Base-by-base conservation (phyloP, 23 tunicate genomes). In the Botrylloides violaceus region DNA sequence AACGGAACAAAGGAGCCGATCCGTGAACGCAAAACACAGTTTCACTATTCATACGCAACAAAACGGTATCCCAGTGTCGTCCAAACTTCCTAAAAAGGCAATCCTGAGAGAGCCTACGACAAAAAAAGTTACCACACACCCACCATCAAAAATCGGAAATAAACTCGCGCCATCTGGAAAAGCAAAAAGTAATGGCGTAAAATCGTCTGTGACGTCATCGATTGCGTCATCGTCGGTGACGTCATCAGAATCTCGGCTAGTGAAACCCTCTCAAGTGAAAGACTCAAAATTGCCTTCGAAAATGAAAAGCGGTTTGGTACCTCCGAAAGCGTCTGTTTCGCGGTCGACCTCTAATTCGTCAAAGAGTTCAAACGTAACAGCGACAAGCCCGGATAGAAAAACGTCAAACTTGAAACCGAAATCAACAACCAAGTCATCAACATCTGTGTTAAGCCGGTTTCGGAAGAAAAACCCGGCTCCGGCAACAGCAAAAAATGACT, bases 1-100 rank as follows among this genome's bases (percentile, higher is more conserved):
- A 27, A 12, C 59, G 25, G 85, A 74, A 68, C 80, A 84, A 84
- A 79, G 95, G 59, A 87, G 95, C 37, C 80, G 80, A 34, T 87
- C 95, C 36, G 76, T 87, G 95, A 87, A 71, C 70, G 81, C 80
- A 23, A 87, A 87, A 47, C 95, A 87, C 79, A 87, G 77, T 30
- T 80, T 84, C 70, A 80, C 95, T 29, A 80, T 27, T 33, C 70
- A 63, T 33, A 43, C 53, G 9, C 53, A 9, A 43, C 53, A 43
- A 43, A 43, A 15, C 53, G n/a, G n/a, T n/a, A n/a, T n/a, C n/a
- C n/a, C n/a, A n/a, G n/a, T n/a, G n/a, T n/a, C n/a, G n/a, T n/a
- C n/a, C n/a, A n/a, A n/a, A n/a, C n/a, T n/a, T n/a, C n/a, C n/a
- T n/a, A 43, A 83, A 22, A 65, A 66, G 49, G 34, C 73, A 48